phyloP scores from a whole-genome alignment of 2,888 invertebrate species.

The Drosophila hawaiiensis region DNA sequence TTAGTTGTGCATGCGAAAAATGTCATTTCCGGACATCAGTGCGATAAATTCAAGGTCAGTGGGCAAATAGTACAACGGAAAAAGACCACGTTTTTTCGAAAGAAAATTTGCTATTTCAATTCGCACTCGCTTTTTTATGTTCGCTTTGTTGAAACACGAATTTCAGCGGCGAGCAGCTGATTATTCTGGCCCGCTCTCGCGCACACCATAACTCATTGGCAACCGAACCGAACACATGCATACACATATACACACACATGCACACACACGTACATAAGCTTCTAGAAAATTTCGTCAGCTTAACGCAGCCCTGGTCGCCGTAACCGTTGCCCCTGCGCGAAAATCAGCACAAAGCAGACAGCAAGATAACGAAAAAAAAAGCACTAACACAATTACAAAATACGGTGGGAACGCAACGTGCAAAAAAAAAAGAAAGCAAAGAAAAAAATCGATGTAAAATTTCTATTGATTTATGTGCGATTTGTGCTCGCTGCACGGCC shows the following conservation, averaged over 20 bases:
- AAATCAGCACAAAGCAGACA: constrained; percentile 58
- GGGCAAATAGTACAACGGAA: constrained; percentile 45
- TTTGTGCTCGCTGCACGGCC: constrained; percentile 40
- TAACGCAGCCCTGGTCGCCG: constrained; percentile 65
- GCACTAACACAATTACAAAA: constrained; percentile 50
- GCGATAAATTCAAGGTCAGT: constrained; percentile 62
- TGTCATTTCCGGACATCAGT: constrained; percentile 48
- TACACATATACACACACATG: constrained; percentile 12
- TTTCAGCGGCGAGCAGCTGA: constrained; percentile 64
- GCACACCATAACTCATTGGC: constrained; percentile 10
- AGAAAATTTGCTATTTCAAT: constrained; percentile 70
- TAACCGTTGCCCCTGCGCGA: constrained; percentile 68
- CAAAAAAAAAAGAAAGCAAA: constrained; percentile 50
- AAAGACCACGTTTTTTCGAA: constrained; percentile 65
- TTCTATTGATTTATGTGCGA: constrained; percentile 69
- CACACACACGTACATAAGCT: constrained; percentile 34
- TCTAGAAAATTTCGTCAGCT: constrained; percentile 73
- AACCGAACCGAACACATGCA: constrained; percentile 24
- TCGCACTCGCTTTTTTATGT: constrained; percentile 13
- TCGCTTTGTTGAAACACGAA: constrained; percentile 23
- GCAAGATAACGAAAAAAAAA: constrained; percentile 45
- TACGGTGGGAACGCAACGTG: constrained; percentile 47
- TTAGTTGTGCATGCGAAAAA: background rate
- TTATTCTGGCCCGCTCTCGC: constrained; percentile 37
- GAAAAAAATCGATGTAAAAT: constrained; percentile 52